Evolutionary conservation across 2,888 invertebrate genomes (phyloP), one percentile per base, ranked within the genome.

Genomic region (Yponomeuta cagnagella): DNA sequence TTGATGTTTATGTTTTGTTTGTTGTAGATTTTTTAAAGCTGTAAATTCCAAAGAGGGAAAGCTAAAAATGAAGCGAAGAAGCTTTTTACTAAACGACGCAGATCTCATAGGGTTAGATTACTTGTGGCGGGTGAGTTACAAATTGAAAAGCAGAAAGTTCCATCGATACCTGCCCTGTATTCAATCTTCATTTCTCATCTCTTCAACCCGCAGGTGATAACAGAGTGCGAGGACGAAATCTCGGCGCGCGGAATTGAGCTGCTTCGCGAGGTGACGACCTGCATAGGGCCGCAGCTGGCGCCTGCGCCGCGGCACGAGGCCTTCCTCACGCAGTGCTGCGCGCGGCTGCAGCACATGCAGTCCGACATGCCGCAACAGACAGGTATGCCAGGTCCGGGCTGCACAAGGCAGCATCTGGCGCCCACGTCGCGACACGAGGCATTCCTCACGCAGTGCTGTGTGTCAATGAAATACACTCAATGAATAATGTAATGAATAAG

Each of bases 21-120:
- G n/a, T 80, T 86, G 74, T 83, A 94, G 97, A 78, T 98, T 98
- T 92, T 98, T 98, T 89, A 97, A 97, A 92, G 97, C 97, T 73
- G 98, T 99, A 33, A 99, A 99, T 91, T 95, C 96, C 73, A 98
- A 98, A 90, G 98, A 98, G 88, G 97, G 97, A 74, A 98, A 98
- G 91, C 90, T 99, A 72, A 96, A 97, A 85, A 93, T 96, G 73
- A 98, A 97, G 85, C 93, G 97, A 81, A 94, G 97, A 78, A 95
- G 96, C 74, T 95, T 96, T 87, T 93, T 97, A 80, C 96, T 98
- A 90, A 98, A 98, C 86, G 98, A 98, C 88, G 95, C 97, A 77
- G 98, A 98, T 93, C 94, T 99, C 80, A 97, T 98, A 83, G 99
- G 99, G 75, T 95, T 97, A 82, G 98, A 99, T 88, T 99, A 99